These are phyloP conservation scores for Siniperca knerii DNA, from an alignment of 2,113 vertebrate genomes.

Conservation along the genomic window DNA sequence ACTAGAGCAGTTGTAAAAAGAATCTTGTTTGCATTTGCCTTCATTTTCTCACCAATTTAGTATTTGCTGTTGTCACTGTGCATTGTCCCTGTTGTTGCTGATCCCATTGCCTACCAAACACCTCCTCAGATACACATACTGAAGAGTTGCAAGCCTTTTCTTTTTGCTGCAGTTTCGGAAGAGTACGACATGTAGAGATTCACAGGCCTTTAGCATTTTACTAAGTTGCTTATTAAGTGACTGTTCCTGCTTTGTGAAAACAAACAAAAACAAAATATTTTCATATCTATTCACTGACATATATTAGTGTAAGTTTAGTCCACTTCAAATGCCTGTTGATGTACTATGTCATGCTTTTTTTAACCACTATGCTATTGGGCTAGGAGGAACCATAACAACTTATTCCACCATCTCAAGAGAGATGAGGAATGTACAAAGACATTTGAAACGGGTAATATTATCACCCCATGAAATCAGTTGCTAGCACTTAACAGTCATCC, in stretches of 20 bases:
- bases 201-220: not conserved
- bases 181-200: not conserved
- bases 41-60: slow-evolving; percentile 29
- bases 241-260: not conserved
- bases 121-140: not conserved
- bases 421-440: slow-evolving; percentile 45
- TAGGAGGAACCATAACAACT: not conserved
- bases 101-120: not conserved
- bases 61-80: not conserved
- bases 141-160: not conserved
- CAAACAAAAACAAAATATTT: not conserved
- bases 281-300: not conserved
- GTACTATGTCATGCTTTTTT: not conserved
- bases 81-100: not conserved
- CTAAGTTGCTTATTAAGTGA: not conserved
- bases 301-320: not conserved
- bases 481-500: slow-evolving; percentile 14
- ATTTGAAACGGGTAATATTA: slow-evolving; percentile 53
- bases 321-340: not conserved
- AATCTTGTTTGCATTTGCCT: not conserved
- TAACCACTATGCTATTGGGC: not conserved
- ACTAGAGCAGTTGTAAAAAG: slow-evolving; percentile 19
- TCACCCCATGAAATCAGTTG: slow-evolving; percentile 35
- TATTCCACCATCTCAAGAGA: slow-evolving; percentile 18
- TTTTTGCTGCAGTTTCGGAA: not conserved